phyloP scores from a whole-genome alignment of 1,140 invertebrate species.

The Zaprionus lachaisei region DNA sequence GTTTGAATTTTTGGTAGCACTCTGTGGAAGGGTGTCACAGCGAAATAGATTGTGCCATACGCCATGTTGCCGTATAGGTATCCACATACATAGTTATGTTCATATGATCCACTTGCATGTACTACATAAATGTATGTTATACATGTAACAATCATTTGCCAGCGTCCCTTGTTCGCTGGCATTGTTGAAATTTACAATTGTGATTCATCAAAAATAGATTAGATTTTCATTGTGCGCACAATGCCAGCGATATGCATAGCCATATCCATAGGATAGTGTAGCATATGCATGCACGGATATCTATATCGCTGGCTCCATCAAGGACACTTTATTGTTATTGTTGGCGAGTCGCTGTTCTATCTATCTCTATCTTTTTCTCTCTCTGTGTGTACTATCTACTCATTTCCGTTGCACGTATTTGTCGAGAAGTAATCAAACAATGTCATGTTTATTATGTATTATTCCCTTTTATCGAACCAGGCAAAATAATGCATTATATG shows the following conservation, averaged over 20 bases:
- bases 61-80: no score
- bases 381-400: conserved; percentile 23
- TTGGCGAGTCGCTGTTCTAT: conserved; percentile 2
- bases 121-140: conserved; percentile 27
- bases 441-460: conserved; percentile 51
- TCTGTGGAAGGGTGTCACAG: no score
- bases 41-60: neutral
- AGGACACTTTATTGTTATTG: conserved; percentile 32
- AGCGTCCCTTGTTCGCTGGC: conserved; percentile 20
- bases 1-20: no score
- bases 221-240: conserved; percentile 62
- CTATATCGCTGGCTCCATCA: conserved; percentile 7
- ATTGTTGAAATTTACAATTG: conserved; percentile 72
- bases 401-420: conserved; percentile 42
- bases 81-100: neutral
- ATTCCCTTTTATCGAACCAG: conserved; percentile 33
- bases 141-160: conserved; percentile 40
- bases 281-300: conserved; percentile 9
- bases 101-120: neutral
- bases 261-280: conserved; percentile 11
- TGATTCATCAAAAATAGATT: conserved; percentile 80
- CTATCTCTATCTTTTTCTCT: conserved; percentile 1
- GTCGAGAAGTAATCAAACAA: conserved; percentile 54
- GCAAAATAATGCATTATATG: conserved; percentile 7
- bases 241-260: conserved; percentile 42